Evolutionary conservation across 2,888 invertebrate genomes (phyloP), one percentile per base, ranked within the genome.

Genomic region (Glaucopsyche alexis): DNA sequence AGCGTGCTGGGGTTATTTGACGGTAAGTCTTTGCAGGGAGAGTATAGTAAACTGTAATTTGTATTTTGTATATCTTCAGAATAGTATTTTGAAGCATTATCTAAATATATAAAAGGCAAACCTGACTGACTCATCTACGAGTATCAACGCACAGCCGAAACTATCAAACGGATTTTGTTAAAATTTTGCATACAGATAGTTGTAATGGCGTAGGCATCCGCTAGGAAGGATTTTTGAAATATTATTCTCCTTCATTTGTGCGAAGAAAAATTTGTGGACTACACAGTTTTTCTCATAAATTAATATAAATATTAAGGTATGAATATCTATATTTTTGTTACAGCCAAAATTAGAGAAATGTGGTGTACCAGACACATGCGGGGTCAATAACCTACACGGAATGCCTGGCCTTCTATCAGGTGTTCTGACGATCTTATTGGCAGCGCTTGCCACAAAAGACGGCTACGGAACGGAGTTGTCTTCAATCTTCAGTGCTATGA

Each of bases 331-430:
- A 19, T 29, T 64, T 64, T 69, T 52, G 60, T 83, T 83, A 19
- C 88, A 96, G 96, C 96, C 96, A 0, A 81, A 89, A 65, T 87
- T 96, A 40, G 89, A 93, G 42, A 93, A 93, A 55, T 77, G 95
- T 0, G 94, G 94, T 49, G 85, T 98, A 55, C 95, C 95, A 80
- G 98, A 98, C 86, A 98, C 98, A 0, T 99, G 99, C 83, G 99
- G 99, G 7, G 98, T 99, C 2, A 96, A 99, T 90, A 99, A 99
- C 90, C 94, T 99, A 16, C 99, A 99, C 84, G 99, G 99, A 0
- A 97, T 99, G 96, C 99, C 99, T 0, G 99, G 97, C 1, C 87
- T 99, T 2, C 88, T 97, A 70, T 97, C 98, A 0, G 99, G 96
- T 45, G 83, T 98, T 72, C 94, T 96, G 52, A 96, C 97, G 0